Conservation (phyloP, 2,888 invertebrate species). For the Choristoneura rosaceana region DNA sequence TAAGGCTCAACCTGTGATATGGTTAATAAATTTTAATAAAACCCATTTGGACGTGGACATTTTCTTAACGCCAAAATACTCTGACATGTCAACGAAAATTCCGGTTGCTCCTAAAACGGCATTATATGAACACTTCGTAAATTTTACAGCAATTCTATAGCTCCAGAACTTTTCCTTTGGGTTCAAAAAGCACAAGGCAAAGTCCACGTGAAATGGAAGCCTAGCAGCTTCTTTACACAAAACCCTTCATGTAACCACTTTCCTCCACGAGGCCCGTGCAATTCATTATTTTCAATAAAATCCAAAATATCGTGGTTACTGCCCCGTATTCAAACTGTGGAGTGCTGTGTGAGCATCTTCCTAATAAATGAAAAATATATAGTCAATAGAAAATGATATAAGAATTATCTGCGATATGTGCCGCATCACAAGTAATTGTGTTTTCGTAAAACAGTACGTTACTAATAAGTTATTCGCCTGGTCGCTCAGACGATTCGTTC, state of each 20-base stretch:
- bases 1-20: neutral
- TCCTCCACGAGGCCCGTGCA: neutral
- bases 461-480: neutral
- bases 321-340: too few species aligned
- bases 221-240: neutral
- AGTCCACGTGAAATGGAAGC: too few species aligned
- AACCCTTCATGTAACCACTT: neutral
- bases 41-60: neutral
- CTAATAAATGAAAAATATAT: too few species aligned
- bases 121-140: too few species aligned
- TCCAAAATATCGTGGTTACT: too few species aligned
- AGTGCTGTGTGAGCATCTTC: too few species aligned
- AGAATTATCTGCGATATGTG: too few species aligned
- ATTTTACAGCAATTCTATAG: too few species aligned
- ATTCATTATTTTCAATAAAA: neutral
- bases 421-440: neutral
- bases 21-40: neutral
- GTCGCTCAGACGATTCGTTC: neutral
- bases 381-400: too few species aligned
- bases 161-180: too few species aligned
- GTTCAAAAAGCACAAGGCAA: too few species aligned
- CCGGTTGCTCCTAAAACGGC: too few species aligned
- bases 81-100: neutral
- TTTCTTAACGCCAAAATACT: neutral
- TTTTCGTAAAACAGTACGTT: neutral